Percentiles rank a stretch among this genome's conserved stretches.
phyloP scores from a whole-genome alignment of 2,888 invertebrate species.

The Oxytorus armatus region DNA sequence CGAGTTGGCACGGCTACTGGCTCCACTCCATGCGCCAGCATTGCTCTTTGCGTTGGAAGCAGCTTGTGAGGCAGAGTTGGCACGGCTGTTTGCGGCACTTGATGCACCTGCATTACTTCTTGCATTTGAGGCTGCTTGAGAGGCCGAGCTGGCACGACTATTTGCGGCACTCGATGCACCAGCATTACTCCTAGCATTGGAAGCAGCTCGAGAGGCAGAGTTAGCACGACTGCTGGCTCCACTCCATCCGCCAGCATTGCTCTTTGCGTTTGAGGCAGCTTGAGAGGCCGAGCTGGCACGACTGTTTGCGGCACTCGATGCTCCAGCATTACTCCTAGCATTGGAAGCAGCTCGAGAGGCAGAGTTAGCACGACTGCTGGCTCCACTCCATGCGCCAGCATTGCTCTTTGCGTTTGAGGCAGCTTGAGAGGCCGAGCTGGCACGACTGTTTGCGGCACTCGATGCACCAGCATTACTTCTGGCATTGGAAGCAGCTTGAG shows the following conservation, averaged over 20 bases:
- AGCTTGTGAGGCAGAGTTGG: background rate
- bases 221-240: background rate
- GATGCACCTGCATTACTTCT: background rate
- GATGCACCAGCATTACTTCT: background rate
- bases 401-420: background rate
- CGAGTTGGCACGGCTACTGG: background rate
- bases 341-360: background rate
- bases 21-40: background rate
- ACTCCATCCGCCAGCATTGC: background rate
- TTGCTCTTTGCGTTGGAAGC: background rate
- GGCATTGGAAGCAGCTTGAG: background rate
- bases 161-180: background rate
- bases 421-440: background rate
- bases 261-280: background rate
- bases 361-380: background rate
- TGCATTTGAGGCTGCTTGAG: background rate
- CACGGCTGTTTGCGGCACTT: background rate
- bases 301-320: background rate
- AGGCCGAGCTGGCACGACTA: background rate
- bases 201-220: background rate
- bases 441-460: background rate
- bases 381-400: background rate
- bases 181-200: background rate
- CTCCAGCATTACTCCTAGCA: background rate
- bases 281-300: background rate